Evolutionary conservation across 2,113 vertebrate genomes (phyloP), one percentile per base, ranked within the genome.

Genomic region (Crotalus tigris): DNA sequence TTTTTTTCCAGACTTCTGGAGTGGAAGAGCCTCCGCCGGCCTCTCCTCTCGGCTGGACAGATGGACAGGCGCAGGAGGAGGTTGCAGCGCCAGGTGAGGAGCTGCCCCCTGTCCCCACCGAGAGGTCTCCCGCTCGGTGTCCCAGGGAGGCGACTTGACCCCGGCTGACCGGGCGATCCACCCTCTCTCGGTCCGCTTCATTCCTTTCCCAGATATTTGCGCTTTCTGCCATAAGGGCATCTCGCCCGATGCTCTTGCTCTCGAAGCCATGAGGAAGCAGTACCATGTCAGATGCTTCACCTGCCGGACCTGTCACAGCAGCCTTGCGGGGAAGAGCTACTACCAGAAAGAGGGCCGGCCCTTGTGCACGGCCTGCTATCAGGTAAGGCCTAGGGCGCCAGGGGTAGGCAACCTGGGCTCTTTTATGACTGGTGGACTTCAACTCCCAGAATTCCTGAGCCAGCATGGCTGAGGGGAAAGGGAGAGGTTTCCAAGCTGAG

Each of bases 191-290:
- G 61, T 1, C 0, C 0, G 4, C 49, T 29, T 94, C 61, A 85
- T 95, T 29, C 91, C 44, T 69, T 89, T 94, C 19, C 1, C 93
- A 99, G 99, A 98, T 15, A 94, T 99, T 96, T 99, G 99, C 2
- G 99, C 98, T 92, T 99, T 99, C 96, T 99, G 99, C 96, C 98
- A 98, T 95, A 99, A 99, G 96, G 96, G 94, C 0, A 95, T 99
- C 94, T 95, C 96, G n/a, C 95, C 97, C 0, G 95, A 1, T 64
- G 97, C 98, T 61, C 97, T 97, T 0, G 97, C 97, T 0, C 98
- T 99, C 17, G 98, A 99, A 90, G 99, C 99, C 7, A 98, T 99
- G 97, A 96, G 97, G 96, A 98, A 98, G 95, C 98, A 98, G 29
- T 99, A 99, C 95, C 99, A 99, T 0, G 98, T 98, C 0, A 94